These are phyloP conservation scores for Steinernema khuongi DNA, from an alignment of 1,140 invertebrate species.

Conservation along the genomic window DNA sequence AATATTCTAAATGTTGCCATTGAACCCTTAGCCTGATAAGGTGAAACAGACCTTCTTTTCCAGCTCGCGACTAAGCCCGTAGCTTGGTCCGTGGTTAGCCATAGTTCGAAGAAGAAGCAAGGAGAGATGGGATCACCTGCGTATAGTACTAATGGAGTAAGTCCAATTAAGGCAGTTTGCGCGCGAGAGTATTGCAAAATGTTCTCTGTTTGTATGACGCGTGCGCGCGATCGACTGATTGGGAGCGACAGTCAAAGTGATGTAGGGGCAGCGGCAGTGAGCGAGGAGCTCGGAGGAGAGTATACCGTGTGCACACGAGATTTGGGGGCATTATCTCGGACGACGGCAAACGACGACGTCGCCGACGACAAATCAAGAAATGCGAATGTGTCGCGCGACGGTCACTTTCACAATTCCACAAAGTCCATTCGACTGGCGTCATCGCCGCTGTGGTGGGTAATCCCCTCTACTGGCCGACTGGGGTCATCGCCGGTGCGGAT, in stretches of 20 bases:
- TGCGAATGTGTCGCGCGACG: background rate
- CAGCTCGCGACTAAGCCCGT: conserved; percentile 64
- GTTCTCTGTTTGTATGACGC: background rate
- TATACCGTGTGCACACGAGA: conserved; percentile 9
- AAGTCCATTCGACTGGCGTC: background rate
- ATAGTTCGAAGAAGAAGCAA: conserved; percentile 52
- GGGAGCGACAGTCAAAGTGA: background rate
- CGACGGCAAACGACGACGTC: background rate
- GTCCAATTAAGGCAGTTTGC: conserved; percentile 11
- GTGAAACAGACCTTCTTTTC: conserved; percentile 62
- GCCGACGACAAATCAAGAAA: conserved; percentile 6
- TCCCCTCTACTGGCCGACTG: background rate
- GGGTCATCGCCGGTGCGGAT: background rate
- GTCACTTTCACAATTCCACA: conserved; percentile 7
- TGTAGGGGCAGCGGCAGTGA: background rate
- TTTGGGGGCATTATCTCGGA: conserved; percentile 10
- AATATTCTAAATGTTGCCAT: conserved; percentile 60
- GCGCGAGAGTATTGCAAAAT: background rate
- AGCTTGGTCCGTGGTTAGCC: conserved; percentile 65
- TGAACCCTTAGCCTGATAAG: background rate
- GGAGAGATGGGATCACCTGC: background rate
- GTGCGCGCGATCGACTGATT: conserved; percentile 1
- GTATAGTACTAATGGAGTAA: background rate
- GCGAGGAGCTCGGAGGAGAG: background rate
- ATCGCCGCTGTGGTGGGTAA: background rate